Evolutionary conservation across 2,888 invertebrate species (phyloP), one percentile per base, ranked within the genome.

Genomic region (Cheilosia variabilis): DNA sequence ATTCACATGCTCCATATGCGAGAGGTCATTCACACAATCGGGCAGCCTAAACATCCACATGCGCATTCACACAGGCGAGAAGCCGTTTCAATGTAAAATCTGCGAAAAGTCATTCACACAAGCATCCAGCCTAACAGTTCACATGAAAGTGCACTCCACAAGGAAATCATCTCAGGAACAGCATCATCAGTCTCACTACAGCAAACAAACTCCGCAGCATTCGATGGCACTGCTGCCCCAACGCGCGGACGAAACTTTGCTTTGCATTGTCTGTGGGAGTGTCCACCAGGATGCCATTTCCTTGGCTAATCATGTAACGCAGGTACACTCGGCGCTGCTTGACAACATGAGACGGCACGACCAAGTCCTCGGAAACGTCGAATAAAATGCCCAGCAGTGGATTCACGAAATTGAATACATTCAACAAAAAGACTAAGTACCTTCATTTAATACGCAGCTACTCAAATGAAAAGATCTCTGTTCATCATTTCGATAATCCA

Each of bases 51-150:
- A 92, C 71, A 92, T 92, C 7, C 92, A 92, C 84, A 92, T 92
- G 92, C 89, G 92, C 15, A 92, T 92, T 27, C 92, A 92, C 62
- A 92, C 92, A 0, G 92, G 92, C 5, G 92, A 92, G 73, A 91
- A 91, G 72, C 92, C 92, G 0, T 92, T 92, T 75, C 90, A 91
- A 72, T 92, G 92, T 87, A 92, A 92, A 87, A 87, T 91, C 5
- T 92, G 92, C 87, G 90, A 91, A 57, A 92, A 92, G 88, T 90
- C 91, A 62, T 92, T 92, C 80, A 92, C 92, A 1, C 92, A 92
- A 87, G 92, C 92, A 9, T 92, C 92, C 60, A 92, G 92, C 60
- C 87, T 92, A 15, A 91, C 92, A 76, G 92, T 92, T 1, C 92
- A 92, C 81, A 90, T 92, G 91, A 92, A 92, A 89, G 91, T 92